Percentiles rank a stretch among this genome's conserved stretches.
phyloP scores from a whole-genome alignment of 2,797 vertebrate genomes.

The Kryptopterus vitreolus region DNA sequence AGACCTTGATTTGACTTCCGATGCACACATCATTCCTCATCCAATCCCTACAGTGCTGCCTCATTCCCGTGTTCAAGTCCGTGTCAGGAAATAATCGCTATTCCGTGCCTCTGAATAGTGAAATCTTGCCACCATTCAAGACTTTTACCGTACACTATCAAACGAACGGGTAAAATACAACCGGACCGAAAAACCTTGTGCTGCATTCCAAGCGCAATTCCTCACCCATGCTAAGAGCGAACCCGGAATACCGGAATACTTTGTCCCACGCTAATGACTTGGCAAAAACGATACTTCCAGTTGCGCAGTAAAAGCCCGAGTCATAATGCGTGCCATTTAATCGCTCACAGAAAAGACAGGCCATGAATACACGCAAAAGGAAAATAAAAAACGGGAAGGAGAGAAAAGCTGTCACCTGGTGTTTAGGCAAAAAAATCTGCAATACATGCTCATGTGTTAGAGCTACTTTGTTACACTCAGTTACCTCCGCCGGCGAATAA shows the following conservation, averaged over 20 bases:
- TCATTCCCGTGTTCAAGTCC: not conserved
- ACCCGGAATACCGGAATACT: constrained; percentile 13
- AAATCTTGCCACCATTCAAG: constrained; percentile 21
- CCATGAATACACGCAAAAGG: no score
- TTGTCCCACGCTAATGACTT: constrained; percentile 3
- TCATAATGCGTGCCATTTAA: not conserved
- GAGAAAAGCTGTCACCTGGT: not conserved
- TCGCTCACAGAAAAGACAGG: not conserved
- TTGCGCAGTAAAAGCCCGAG: constrained; percentile 24
- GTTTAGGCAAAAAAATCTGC: not conserved
- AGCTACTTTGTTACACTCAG: constrained; percentile 24
- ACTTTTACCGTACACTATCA: constrained; percentile 30
- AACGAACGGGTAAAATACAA: constrained; percentile 39
- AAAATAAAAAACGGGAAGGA: not conserved
- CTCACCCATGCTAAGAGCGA: constrained; percentile 8
- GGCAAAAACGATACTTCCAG: constrained; percentile 31
- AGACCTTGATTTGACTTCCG: not conserved
- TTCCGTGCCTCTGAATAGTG: constrained; percentile 14
- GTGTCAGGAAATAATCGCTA: constrained; percentile 12
- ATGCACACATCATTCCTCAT: not conserved
- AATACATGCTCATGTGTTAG: not conserved
- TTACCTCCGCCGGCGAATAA: constrained; percentile 6
- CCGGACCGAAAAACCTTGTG: constrained; percentile 31
- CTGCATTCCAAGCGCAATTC: constrained; percentile 28
- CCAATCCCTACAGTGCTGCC: not conserved